Base-by-base conservation (phyloP, 2,888 invertebrate species). In the Agrotis ipsilon region DNA sequence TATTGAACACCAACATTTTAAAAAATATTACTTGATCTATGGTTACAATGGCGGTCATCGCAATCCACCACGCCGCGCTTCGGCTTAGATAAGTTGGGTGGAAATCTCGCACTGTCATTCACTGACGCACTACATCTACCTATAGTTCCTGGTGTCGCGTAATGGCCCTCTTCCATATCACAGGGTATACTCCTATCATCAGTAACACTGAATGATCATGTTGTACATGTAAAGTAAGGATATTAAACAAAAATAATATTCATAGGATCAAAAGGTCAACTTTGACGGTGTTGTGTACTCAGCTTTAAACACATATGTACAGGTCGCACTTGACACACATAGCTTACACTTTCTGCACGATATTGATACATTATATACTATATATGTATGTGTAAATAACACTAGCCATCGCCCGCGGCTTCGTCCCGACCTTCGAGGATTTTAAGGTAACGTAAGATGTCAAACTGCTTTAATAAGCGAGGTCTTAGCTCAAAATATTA, bases 291-390 rank as follows among this genome's bases (percentile, higher is more conserved):
- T 71, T 81, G 55, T 68, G 79, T 74, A 72, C 78, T 57, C 67
- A 66, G 73, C 79, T 78, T 84, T 75, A 81, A 83, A 72, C 83
- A 82, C 81, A 84, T 85, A 80, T 84, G 88, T 83, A 83, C 81
- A 58, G n/a, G 91, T 90, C 83, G 86, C 86, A 88, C 92, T 91
- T 92, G 92, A 91, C 92, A 90, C 75, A 91, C 85, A 79, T 90
- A 78, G 76, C 61, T 66, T 70, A 78, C 64, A 85, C 91, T 91
- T 91, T 91, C 90, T 86, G 88, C 84, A 69, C 82, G 80, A 75
- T 78, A 80, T 75, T 77, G 65, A 85, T 84, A 84, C 72, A 70
- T 68, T 70, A 68, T 70, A 55, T 81, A 65, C 39, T 59, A 59
- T 49, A 58, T 43, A 14, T 55, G 70, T 80, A 57, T 71, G 59